Evolutionary conservation across 2,888 invertebrate species (phyloP).

Genomic region (Hymenopus coronatus): DNA sequence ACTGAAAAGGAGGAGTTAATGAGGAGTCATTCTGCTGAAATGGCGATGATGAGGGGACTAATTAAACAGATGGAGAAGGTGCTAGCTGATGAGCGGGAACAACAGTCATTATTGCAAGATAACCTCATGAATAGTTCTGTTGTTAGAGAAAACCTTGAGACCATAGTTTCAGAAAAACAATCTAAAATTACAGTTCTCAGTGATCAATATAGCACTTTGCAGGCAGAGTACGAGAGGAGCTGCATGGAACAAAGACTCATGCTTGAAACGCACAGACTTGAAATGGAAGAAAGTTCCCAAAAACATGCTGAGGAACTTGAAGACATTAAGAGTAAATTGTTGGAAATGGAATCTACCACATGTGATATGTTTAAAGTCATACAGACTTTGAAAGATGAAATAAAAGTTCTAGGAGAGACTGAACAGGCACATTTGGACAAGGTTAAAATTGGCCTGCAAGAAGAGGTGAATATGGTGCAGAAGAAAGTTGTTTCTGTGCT

Average conservation of each 20-base stretch:
- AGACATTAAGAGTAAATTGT: not conserved
- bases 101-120: not conserved
- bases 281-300: not conserved
- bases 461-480: not conserved
- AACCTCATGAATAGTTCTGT: conserved; percentile 21
- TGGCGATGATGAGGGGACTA: not conserved
- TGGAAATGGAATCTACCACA: not conserved
- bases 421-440: not conserved
- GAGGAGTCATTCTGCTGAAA: not conserved
- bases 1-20: not conserved
- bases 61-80: not conserved
- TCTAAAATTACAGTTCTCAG: not conserved
- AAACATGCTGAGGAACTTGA: not conserved
- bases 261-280: not conserved
- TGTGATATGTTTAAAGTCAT: not conserved
- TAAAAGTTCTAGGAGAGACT: not conserved
- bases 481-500: not conserved
- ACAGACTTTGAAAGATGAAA: not conserved
- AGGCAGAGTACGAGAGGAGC: conserved; percentile 1
- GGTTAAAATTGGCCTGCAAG: not conserved
- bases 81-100: not conserved
- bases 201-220: not conserved
- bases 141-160: conserved; percentile 21
- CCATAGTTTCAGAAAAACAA: conserved; percentile 3
- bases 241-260: not conserved